phyloP scores from a whole-genome alignment of 2,888 invertebrate genomes.

The Sphinx pinastri region DNA sequence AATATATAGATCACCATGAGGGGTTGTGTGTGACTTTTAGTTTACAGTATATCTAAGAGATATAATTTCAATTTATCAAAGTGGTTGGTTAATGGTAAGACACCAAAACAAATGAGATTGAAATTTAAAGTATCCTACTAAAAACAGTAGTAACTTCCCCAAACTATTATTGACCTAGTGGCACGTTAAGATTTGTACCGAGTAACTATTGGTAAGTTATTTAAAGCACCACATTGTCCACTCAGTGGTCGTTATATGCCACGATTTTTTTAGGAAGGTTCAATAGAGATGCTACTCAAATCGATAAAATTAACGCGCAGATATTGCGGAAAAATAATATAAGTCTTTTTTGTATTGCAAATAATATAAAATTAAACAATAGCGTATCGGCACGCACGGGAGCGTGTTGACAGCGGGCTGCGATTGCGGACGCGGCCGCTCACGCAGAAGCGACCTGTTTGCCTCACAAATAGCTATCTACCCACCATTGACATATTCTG shows the following conservation, averaged over 20 bases:
- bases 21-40: no score
- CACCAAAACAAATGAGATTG: no score
- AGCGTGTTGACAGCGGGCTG: conserved; percentile 51
- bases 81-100: no score
- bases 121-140: no score
- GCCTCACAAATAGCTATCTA: conserved; percentile 55
- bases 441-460: conserved; percentile 59
- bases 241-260: no score
- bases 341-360: not conserved
- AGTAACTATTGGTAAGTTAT: no score
- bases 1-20: not conserved
- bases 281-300: not conserved
- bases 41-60: no score
- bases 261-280: not conserved
- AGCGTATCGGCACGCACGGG: conserved; percentile 24
- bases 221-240: not conserved
- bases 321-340: not conserved
- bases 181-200: no score
- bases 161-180: no score
- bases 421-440: conserved; percentile 50
- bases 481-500: conserved; percentile 54
- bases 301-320: not conserved
- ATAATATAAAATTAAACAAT: conserved; percentile 16
- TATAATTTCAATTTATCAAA: no score
- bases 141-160: no score